Conservation (phyloP, 1,140 invertebrate genomes). For the Diachasma alloeum region DNA sequence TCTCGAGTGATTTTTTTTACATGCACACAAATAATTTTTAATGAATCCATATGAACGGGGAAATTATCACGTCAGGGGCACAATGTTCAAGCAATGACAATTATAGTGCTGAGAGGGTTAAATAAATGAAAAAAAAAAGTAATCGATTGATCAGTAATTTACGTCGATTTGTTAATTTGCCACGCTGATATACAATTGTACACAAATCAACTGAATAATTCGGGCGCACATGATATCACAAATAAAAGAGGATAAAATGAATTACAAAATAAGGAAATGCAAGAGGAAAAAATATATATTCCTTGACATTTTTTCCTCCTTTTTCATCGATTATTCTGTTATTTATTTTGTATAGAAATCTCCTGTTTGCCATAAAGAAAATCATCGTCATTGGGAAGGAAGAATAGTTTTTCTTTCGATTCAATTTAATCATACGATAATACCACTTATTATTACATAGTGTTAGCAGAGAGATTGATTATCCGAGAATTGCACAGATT, state of each 20-base stretch:
- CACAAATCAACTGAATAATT: background rate
- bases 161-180: background rate
- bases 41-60: background rate
- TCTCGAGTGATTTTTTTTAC: conserved; percentile 13
- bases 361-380: conserved; percentile 42
- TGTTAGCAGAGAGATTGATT: too few relatives aligned
- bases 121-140: background rate
- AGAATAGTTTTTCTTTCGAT: conserved; percentile 13
- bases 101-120: background rate
- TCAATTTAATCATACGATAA: background rate
- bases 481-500: too few relatives aligned
- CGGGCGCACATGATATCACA: conserved; percentile 6
- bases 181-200: background rate
- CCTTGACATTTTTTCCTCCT: background rate
- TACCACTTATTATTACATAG: background rate
- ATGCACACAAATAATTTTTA: conserved; percentile 8
- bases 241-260: conserved; percentile 8
- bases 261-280: background rate
- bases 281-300: background rate
- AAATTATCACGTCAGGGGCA: background rate
- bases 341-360: conserved; percentile 61
- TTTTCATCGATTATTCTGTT: conserved; percentile 36
- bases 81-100: background rate
- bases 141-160: background rate
- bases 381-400: background rate